Evolutionary conservation across 1,140 invertebrate genomes (phyloP), one percentile per base, ranked within the genome.

Genomic region (Eriosoma lanigerum): DNA sequence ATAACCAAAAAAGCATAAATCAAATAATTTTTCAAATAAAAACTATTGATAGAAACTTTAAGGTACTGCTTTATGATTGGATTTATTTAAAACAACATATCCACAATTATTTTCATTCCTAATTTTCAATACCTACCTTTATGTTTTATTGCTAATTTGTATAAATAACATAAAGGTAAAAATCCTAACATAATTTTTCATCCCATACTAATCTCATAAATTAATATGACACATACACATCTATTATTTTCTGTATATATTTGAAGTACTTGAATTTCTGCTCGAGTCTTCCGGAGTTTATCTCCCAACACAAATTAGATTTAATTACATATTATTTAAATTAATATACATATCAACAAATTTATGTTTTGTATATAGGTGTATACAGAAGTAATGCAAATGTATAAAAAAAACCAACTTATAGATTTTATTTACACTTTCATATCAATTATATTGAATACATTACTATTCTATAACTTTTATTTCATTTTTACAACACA

Each of bases 261-360:
- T 50, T 29, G 46, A 48, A 68, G 64, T 48, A 70, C 66, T 50
- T 70, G 66, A 26, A n/a, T n/a, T n/a, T n/a, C n/a, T n/a, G n/a
- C n/a, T n/a, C n/a, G n/a, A n/a, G 68, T 72, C 68, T 72, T 72
- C 68, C 29, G 68, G 24, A 72, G 68, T 52, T n/a, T n/a, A 52
- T 52, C 24, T 52, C 17, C 68, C 17, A 52, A 68, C 21, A 17
- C 44, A 48, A 48, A 68, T 46, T 46, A 64, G 62, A 64, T 64
- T 19, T 15, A 21, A 68, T 26, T 29, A 21, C n/a, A 29, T 1
- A 72, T 72, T 24, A 5, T 72, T 26, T 0, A 29, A 52, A 19
- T 13, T 38, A 64, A n/a, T 44, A 44, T 38, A 8, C 26, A 52
- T 72, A 72, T 17, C 68, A 72, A 29, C 29, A 70, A 17, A 17